Evolutionary conservation across 1,140 invertebrate species (phyloP), one percentile per base, ranked within the genome.

Genomic region (Trissolcus basalis): DNA sequence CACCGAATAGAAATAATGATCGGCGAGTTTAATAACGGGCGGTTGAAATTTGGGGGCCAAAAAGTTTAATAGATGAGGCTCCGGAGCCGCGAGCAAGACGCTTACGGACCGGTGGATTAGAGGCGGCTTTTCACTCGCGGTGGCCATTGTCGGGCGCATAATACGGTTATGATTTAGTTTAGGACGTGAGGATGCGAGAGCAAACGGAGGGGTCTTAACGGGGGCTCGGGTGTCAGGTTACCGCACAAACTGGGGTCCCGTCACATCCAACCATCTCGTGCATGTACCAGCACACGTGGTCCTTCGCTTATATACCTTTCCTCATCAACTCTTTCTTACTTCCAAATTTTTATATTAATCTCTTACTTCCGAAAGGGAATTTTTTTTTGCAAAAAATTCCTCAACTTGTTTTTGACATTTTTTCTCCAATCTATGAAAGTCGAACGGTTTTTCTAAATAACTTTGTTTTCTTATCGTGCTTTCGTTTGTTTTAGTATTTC

Each of bases 111-210:
- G 81, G 81, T 80, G 83, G 83, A 84, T 85, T 84, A 84, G 81
- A 84, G 81, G 80, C 82, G 81, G 82, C 83, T 84, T 84, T 83
- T 84, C 84, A 82, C 77, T 82, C 73, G 78, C 79, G 73, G 78
- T 77, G 79, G 70, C 82, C 81, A 85, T 85, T 85, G 83, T 85
- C 81, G 81, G 79, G 53, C 70, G 73, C 76, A 85, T 84, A 85
- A 85, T 85, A 84, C 82, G 83, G 83, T 85, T 85, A 85, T 84
- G 83, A 85, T 85, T 85, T 83, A 85, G 83, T 85, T 85, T 82
- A 80, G 83, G 78, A 83, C 82, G 80, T 80, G 82, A 82, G 81
- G 82, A 84, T 83, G 72, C 81, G 75, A 79, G 55, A 79, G 64
- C 69, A 78, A 76, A 72, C 76, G 78, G 53, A 79, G 80, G 80